Evolutionary conservation across 2,888 invertebrate species (phyloP).

Genomic region (Cotesia congregata): DNA sequence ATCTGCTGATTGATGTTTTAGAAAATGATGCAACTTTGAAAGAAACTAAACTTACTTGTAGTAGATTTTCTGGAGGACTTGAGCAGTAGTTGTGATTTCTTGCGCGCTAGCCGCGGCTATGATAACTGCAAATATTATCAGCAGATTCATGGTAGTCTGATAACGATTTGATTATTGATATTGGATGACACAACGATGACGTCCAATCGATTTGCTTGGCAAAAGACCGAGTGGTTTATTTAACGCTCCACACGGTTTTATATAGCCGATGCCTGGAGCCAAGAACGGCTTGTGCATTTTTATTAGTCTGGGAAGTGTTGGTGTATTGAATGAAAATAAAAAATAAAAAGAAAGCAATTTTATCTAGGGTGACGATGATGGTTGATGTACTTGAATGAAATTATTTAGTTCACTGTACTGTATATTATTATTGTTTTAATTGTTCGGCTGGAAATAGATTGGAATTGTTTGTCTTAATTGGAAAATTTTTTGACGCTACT

Average conservation of each 20-base stretch:
- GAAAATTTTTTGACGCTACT: too few relatives aligned
- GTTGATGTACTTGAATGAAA: conserved; percentile 35
- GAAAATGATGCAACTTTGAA: conserved; percentile 9
- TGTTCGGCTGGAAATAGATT: not conserved
- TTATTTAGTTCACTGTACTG: not conserved
- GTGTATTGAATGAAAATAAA: conserved; percentile 50
- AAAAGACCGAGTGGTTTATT: conserved; percentile 67
- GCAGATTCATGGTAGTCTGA: conserved; percentile 60
- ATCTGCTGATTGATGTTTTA: conserved; percentile 9
- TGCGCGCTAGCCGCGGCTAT: conserved; percentile 55
- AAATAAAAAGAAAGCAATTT: conserved; percentile 63
- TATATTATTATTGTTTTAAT: not conserved
- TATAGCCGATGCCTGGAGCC: conserved; percentile 61
- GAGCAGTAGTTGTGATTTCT: conserved; percentile 60
- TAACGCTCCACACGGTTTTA: conserved; percentile 65
- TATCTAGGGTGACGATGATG: conserved; percentile 63
- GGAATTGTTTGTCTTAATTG: not conserved
- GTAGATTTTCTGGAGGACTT: conserved; percentile 63
- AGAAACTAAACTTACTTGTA: conserved; percentile 57
- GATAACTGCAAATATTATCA: conserved; percentile 56
- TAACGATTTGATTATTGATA: too few relatives aligned
- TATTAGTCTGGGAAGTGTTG: conserved; percentile 62
- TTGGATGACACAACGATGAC: conserved; percentile 34
- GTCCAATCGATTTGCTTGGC: conserved; percentile 64
- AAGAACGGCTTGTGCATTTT: conserved; percentile 63